phyloP scores from a whole-genome alignment of 2,888 invertebrate species.

The Himalopsyche kuldschensis region DNA sequence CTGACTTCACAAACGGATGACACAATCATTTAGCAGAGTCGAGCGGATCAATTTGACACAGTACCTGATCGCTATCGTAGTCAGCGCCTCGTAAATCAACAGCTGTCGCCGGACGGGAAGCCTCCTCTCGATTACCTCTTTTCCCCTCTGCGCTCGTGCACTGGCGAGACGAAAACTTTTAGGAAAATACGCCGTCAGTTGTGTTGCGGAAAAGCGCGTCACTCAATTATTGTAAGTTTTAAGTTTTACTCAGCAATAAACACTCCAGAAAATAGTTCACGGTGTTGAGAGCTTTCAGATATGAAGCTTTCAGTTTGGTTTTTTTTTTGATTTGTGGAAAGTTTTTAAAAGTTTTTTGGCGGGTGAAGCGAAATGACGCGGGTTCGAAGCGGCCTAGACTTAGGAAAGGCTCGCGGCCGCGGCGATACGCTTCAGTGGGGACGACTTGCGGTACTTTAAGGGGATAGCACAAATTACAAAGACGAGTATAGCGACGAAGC shows the following conservation, averaged over 20 bases:
- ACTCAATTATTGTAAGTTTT: neutral
- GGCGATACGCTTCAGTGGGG: constrained; percentile 16
- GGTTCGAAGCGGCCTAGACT: constrained; percentile 20
- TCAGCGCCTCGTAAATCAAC: constrained; percentile 25
- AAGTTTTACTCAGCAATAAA: neutral
- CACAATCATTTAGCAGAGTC: neutral
- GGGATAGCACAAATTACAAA: constrained; percentile 50
- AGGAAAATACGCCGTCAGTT: constrained; percentile 9
- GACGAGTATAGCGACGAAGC: constrained; percentile 59
- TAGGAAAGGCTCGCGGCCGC: constrained; percentile 41
- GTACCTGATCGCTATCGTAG: constrained; percentile 30
- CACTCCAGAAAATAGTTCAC: neutral
- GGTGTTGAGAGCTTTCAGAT: neutral
- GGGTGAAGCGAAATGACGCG: constrained; percentile 8
- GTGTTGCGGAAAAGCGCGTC: neutral
- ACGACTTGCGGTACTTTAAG: constrained; percentile 41
- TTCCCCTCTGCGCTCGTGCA: neutral
- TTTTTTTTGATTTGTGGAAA: constrained; percentile 8
- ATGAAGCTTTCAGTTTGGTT: neutral
- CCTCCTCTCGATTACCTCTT: neutral
- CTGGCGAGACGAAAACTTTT: neutral
- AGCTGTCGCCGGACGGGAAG: constrained; percentile 17
- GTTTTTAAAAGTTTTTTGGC: constrained; percentile 20
- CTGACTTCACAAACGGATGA: neutral
- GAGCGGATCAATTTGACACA: constrained; percentile 14